Conservation (phyloP, 2,797 vertebrate genomes). For the Danio tinwini region DNA sequence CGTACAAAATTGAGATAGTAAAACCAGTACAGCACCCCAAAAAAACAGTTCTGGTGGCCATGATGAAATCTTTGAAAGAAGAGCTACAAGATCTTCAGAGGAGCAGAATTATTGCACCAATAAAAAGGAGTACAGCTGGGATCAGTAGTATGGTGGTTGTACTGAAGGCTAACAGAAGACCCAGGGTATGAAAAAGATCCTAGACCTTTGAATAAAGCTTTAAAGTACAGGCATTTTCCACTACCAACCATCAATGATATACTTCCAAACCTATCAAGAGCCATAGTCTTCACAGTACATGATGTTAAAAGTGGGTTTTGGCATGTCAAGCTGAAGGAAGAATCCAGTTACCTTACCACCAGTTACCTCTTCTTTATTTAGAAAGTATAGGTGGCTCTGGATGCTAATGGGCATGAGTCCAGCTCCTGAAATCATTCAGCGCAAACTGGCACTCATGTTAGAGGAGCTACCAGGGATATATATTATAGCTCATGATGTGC, state of each 20-base stretch:
- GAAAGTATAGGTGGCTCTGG: constrained; percentile 24
- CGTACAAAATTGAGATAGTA: too few relatives aligned
- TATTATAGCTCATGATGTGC: constrained; percentile 44
- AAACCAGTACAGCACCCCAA: too few relatives aligned
- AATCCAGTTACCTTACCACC: constrained; percentile 40
- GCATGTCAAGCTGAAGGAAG: constrained; percentile 38
- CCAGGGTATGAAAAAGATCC: too few relatives aligned
- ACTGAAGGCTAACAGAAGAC: too few relatives aligned
- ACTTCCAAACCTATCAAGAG: neutral
- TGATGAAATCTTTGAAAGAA: too few relatives aligned
- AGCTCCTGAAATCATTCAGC: constrained; percentile 48
- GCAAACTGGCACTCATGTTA: constrained; percentile 29
- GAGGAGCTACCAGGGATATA: constrained; percentile 24
- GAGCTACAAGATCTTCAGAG: too few relatives aligned
- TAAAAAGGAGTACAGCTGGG: too few relatives aligned
- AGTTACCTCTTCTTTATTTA: neutral
- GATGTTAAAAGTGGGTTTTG: constrained; percentile 39
- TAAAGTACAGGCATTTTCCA: neutral
- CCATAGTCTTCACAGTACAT: constrained; percentile 13
- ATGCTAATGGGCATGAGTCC: constrained; percentile 19
- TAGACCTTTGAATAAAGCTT: too few relatives aligned
- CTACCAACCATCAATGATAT: constrained; percentile 15
- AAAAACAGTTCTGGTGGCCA: too few relatives aligned
- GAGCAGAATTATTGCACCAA: too few relatives aligned
- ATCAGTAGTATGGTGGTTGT: too few relatives aligned